Base-by-base conservation (phyloP, 1,140 invertebrate species). In the Neuroterus valhalla region DNA sequence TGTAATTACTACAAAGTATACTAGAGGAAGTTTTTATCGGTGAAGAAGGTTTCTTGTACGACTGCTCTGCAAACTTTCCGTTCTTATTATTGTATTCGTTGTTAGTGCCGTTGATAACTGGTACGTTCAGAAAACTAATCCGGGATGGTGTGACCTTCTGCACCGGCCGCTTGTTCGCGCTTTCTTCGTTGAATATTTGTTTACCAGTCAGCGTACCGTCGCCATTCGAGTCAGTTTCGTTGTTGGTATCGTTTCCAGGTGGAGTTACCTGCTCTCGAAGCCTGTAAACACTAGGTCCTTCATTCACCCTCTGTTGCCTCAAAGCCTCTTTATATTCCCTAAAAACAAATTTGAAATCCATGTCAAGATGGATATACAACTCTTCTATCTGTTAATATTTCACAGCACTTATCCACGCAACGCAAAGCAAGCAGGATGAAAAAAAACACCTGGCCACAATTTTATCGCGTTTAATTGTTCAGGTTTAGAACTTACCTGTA, bases 311-410 rank as follows among this genome's bases (percentile, higher is more conserved):
- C 87, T 96, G 95, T 83, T 95, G 94, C 87, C 94, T 94, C 86
- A 96, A 87, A 50, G 96, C 95, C 91, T 96, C 96, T 91, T 96
- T 96, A 90, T 96, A 97, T 91, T 96, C 95, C 90, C 95, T 93
- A 86, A 15, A 92, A 91, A 68, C 69, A 72, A 68, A 48, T 23
- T 21, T 21, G 31, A 67, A 66, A 4, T 72, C 1, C 46, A 31
- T 71, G 8, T 50, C 11, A 8, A 50, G 19, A 50, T 19, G 1
- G 31, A 1, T 38, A 5, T 38, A 38, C 6, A 10, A 8, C 0
- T 8, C 31, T 8, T 6, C 31, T 10, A 10, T 8, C 6, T 38
- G 31, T 38, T 38, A 38, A 38, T 10, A 66, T 21, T 66, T 66
- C 23, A 31, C 17, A 17, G 31, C 21, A 66, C 14, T 5, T 31